Evolutionary conservation across 2,797 vertebrate genomes (phyloP).

Genomic region (Alca torda): DNA sequence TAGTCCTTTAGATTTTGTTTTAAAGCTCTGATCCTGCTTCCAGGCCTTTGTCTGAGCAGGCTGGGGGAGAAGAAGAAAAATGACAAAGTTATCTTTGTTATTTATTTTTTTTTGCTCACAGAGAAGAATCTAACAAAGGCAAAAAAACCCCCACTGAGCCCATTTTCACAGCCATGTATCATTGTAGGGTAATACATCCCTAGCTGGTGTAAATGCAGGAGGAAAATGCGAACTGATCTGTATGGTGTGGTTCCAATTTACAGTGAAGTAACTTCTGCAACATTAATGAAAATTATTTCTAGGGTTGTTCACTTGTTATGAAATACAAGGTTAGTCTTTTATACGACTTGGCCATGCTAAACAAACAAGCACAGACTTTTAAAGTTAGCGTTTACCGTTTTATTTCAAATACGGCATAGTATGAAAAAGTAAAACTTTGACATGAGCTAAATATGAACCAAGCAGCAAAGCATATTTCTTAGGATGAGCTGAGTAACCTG

Average conservation of each 20-base stretch:
- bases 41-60: neutral
- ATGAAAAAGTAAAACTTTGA: neutral
- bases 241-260: accelerated
- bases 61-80: neutral
- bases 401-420: neutral
- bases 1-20: neutral
- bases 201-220: neutral
- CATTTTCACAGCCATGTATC: neutral
- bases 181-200: neutral
- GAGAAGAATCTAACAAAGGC: neutral
- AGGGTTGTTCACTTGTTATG: neutral
- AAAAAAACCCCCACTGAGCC: neutral
- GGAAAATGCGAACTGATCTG: neutral
- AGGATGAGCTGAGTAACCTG: neutral
- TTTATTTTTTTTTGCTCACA: neutral
- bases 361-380: neutral
- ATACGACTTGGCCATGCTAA: neutral
- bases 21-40: neutral
- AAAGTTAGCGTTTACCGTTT: neutral
- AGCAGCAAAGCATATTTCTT: neutral
- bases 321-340: neutral
- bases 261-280: neutral
- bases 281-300: neutral
- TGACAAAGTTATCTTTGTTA: neutral
- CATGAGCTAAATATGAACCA: neutral